A percentile compares a stretch with the other conserved stretches of the same genome.
Conservation (phyloP, 1,140 invertebrate genomes). For the Phenacoccus solenopsis region DNA sequence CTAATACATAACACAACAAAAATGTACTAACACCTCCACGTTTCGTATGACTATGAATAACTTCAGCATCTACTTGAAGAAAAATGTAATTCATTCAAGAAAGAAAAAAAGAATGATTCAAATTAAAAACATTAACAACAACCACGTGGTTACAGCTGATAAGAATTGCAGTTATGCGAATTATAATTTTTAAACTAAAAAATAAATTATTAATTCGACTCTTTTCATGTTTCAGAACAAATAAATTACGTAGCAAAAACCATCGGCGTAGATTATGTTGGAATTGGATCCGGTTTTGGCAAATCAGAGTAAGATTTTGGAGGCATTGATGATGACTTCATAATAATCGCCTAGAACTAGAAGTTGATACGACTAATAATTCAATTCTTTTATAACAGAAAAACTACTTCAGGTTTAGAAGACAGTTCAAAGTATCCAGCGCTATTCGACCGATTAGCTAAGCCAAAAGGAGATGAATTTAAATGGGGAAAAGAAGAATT, state of each 20-base stretch:
- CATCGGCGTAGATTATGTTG: slow-evolving; percentile 77
- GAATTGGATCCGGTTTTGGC: slow-evolving; percentile 69
- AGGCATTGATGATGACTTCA: no score
- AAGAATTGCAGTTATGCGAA: no score
- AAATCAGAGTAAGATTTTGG: slow-evolving; percentile 33
- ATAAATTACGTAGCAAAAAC: slow-evolving; percentile 83
- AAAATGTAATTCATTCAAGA: no score
- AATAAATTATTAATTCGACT: not conserved
- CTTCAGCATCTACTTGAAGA: no score
- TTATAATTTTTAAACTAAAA: not conserved
- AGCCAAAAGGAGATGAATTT: not conserved
- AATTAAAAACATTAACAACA: no score
- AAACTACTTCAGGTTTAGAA: slow-evolving; percentile 52
- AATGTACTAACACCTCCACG: no score
- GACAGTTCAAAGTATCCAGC: slow-evolving; percentile 83
- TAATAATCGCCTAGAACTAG: no score
- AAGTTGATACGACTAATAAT: no score
- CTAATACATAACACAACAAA: no score
- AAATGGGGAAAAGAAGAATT: slow-evolving; percentile 71
- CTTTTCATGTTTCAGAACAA: slow-evolving; percentile 56
- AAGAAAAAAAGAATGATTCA: no score
- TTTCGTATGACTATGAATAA: no score
- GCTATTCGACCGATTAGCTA: slow-evolving; percentile 59
- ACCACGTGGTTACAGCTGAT: no score
- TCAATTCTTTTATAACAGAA: not conserved